Conservation (phyloP, 2,113 vertebrate genomes). For the Oncorhynchus kisutch region DNA sequence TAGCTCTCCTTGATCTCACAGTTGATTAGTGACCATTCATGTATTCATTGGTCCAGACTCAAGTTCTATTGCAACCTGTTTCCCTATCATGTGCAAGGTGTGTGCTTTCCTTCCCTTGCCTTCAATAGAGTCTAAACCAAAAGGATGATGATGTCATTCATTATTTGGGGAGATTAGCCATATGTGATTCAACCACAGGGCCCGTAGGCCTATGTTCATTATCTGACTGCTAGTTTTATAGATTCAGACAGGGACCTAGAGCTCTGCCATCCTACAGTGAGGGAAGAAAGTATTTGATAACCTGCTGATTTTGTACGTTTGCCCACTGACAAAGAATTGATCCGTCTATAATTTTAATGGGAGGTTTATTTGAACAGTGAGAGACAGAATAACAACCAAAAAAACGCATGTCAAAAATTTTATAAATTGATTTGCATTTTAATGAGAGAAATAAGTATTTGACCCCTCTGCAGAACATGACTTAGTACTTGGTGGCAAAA, state of each 20-base stretch:
- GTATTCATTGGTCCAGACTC: not conserved
- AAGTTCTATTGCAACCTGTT: not conserved
- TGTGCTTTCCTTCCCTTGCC: not conserved
- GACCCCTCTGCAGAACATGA: too few relatives aligned
- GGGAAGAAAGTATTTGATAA: too few relatives aligned
- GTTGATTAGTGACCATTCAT: not conserved
- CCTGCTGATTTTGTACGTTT: too few relatives aligned
- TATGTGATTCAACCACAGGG: conserved; percentile 39
- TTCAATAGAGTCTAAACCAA: not conserved
- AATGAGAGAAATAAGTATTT: too few relatives aligned
- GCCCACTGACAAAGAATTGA: too few relatives aligned
- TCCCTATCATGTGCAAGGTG: not conserved
- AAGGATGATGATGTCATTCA: conserved; percentile 39
- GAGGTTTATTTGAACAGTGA: too few relatives aligned
- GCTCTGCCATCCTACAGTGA: too few relatives aligned
- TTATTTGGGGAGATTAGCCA: conserved; percentile 34
- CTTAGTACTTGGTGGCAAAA: too few relatives aligned
- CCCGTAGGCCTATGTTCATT: conserved; percentile 23
- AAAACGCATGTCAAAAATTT: too few relatives aligned
- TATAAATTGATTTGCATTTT: too few relatives aligned
- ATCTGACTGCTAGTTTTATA: conserved; percentile 29
- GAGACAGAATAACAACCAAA: too few relatives aligned
- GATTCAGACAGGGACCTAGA: conserved; percentile 34
- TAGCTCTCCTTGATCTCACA: not conserved
- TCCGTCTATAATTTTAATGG: too few relatives aligned